Conservation (phyloP, 2,113 vertebrate genomes). For the Beaufortia kweichowensis region DNA sequence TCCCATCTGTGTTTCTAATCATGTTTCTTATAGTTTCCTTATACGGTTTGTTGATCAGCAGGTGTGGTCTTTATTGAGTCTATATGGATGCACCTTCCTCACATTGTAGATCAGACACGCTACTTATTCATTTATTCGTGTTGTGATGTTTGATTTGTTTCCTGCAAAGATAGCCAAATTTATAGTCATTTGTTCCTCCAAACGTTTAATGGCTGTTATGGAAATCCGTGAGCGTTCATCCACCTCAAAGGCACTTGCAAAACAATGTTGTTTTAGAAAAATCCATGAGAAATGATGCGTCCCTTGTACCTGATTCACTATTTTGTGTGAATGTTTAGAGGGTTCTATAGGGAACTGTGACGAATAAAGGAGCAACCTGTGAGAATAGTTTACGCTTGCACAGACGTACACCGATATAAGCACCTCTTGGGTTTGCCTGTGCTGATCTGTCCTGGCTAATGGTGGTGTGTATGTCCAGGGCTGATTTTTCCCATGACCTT, state of each 20-base stretch:
- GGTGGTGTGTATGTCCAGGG: neutral
- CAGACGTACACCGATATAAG: neutral
- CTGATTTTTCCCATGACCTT: constrained; percentile 64
- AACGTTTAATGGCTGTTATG: constrained; percentile 43
- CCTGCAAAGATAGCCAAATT: constrained; percentile 10
- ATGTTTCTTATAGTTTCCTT: neutral
- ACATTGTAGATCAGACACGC: constrained; percentile 32
- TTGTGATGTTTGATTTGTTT: constrained; percentile 24
- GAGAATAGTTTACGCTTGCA: neutral
- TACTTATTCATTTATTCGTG: too few relatives aligned
- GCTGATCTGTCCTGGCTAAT: constrained; percentile 46
- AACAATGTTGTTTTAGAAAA: constrained; percentile 47
- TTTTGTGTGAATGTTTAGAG: constrained; percentile 20
- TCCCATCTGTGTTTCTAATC: neutral
- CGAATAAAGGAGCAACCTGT: constrained; percentile 14
- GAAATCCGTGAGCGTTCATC: constrained; percentile 47
- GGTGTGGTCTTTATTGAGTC: neutral
- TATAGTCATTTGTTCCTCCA: constrained; percentile 34
- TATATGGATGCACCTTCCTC: neutral
- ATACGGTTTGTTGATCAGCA: constrained; percentile 7
- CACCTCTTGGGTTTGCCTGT: neutral
- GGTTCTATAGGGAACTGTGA: constrained; percentile 8
- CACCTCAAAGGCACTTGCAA: constrained; percentile 46
- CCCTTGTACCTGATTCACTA: constrained; percentile 12
- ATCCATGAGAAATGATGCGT: constrained; percentile 48